Conservation (phyloP, 1,140 invertebrate species). For the Samia ricini region DNA sequence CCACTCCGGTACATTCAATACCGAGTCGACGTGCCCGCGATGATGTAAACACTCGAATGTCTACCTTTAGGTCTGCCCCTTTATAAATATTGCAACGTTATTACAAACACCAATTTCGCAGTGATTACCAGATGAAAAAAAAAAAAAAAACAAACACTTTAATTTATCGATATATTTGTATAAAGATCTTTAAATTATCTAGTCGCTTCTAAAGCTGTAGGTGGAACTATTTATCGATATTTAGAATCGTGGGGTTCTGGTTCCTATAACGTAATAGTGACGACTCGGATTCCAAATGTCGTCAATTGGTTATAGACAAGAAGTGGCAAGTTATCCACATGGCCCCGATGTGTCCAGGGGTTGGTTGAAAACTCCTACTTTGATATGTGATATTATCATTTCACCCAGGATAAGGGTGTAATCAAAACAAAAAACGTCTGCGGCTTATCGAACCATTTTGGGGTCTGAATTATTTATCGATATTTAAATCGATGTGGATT, state of each 20-base stretch:
- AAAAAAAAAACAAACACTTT: too few species aligned
- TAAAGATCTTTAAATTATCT: neutral
- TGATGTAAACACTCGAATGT: neutral
- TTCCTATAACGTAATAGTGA: too few species aligned
- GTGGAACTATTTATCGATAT: neutral
- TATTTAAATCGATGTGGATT: neutral
- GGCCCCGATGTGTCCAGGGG: too few species aligned
- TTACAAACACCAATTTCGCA: too few species aligned
- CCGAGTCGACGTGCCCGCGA: neutral
- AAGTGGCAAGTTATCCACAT: too few species aligned
- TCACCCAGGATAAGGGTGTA: neutral
- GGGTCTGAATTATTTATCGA: neutral
- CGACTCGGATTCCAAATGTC: constrained; percentile 13
- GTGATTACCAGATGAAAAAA: too few species aligned
- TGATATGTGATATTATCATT: neutral
- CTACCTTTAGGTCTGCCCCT: too few species aligned
- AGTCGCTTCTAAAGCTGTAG: neutral
- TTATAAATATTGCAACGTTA: too few species aligned
- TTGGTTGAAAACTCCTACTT: too few species aligned
- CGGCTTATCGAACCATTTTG: neutral
- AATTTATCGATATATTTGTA: neutral
- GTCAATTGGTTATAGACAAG: constrained; percentile 29
- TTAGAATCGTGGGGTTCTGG: too few species aligned
- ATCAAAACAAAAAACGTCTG: neutral
- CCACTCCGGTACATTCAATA: neutral